Evolutionary conservation across 2,888 invertebrate genomes (phyloP).

Genomic region (Euzophera pinguis): DNA sequence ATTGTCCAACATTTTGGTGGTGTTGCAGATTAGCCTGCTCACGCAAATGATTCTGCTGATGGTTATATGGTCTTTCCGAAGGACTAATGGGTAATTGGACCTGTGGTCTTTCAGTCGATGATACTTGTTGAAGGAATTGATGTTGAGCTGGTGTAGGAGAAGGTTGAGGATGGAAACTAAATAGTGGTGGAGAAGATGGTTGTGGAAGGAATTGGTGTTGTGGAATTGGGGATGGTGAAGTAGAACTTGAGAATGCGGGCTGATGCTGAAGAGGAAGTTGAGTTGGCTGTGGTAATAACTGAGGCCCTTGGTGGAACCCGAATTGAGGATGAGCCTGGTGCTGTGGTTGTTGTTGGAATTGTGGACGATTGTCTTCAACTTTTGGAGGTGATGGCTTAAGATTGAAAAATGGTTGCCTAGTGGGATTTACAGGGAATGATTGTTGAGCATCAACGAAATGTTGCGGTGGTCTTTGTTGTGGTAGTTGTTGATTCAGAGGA

Average conservation of each 20-base stretch:
- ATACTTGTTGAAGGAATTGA: constrained; percentile 47
- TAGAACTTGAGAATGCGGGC: constrained; percentile 45
- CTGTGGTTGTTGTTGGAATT: constrained; percentile 54
- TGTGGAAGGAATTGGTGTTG: constrained; percentile 65
- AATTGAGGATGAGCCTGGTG: constrained; percentile 53
- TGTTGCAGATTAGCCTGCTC: constrained; percentile 52
- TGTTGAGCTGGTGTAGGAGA: constrained; percentile 48
- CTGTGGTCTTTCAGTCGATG: constrained; percentile 44
- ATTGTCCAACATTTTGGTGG: constrained; percentile 67
- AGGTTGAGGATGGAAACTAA: constrained; percentile 62
- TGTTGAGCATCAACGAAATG: constrained; percentile 63
- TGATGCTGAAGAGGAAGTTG: constrained; percentile 45
- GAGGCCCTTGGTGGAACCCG: constrained; percentile 69
- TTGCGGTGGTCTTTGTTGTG: constrained; percentile 65
- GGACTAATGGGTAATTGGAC: constrained; percentile 42
- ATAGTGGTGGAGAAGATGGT: constrained; percentile 59
- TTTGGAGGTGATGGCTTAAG: constrained; percentile 69
- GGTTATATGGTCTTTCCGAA: constrained; percentile 41
- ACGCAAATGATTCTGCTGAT: constrained; percentile 42
- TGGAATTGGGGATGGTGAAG: constrained; percentile 52
- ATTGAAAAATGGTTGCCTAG: constrained; percentile 64
- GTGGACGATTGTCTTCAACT: constrained; percentile 59
- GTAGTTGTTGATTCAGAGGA: constrained; percentile 67
- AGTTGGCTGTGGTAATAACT: constrained; percentile 49
- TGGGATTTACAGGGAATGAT: constrained; percentile 51